Base-by-base conservation (phyloP, 2,888 invertebrate genomes). In the Hemistola chrysoprasaria region DNA sequence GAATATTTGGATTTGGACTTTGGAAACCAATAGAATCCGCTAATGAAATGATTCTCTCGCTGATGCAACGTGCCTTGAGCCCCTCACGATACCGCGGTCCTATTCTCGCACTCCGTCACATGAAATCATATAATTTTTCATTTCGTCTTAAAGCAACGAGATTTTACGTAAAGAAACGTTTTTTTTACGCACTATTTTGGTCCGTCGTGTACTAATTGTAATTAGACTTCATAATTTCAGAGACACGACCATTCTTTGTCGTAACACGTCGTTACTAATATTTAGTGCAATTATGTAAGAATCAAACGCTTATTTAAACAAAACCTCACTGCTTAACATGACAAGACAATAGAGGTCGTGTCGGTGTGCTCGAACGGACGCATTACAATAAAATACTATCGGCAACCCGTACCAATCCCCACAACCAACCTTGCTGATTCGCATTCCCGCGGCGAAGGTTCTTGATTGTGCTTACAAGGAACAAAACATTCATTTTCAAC, bases 51-150 rank as follows among this genome's bases (percentile, higher is more conserved):
- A 62, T 67, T 62, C 52, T 61, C 60, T 54, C 57, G 54, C 52
- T 56, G 54, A 72, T 79, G 82, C 82, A 78, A 71, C 67, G 82
- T 85, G 84, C 85, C 84, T 84, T 80, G 70, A 78, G 82, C 83
- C 74, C 76, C 56, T 61, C 33, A 26, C 47, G 46, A 63, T 54
- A 47, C 36, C 40, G 29, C 16, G 26, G 11, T 29, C 21, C 41
- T 33, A 30, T 28, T 26, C 34, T 11, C 7, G 27, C 45, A 8
- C 28, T 7, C 24, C 35, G 30, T 28, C 29, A 30, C 30, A 20
- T 11, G 21, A 26, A 2, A 21, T 27, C 28, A 23, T 30, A 9
- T 20, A 6, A 6, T 24, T 24, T 8, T 26, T 26, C n/a, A n/a
- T n/a, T n/a, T n/a, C n/a, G n/a, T n/a, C n/a, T n/a, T n/a, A n/a